Conservation (phyloP, 2,797 vertebrate genomes). For the Peromyscus nudipes region DNA sequence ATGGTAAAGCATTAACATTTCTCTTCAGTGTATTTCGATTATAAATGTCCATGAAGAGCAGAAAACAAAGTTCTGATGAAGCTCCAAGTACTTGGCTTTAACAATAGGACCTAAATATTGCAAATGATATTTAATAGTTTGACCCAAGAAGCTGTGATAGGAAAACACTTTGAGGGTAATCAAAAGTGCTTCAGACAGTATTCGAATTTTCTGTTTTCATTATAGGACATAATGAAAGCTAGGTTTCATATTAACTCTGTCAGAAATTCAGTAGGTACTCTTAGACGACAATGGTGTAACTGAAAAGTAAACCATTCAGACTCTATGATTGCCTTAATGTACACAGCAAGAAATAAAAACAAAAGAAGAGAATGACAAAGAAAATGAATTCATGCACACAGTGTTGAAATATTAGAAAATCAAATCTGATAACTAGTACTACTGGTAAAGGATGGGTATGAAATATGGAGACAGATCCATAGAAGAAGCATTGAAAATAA, state of each 20-base stretch:
- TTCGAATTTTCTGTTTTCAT: neutral
- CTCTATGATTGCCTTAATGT: neutral
- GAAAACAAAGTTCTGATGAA: neutral
- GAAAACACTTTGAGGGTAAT: neutral
- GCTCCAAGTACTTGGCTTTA: neutral
- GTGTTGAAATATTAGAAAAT: neutral
- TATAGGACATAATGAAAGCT: neutral
- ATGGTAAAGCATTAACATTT: constrained; percentile 32
- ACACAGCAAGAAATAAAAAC: neutral
- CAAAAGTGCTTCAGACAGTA: neutral
- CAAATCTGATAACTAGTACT: neutral
- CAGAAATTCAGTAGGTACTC: neutral
- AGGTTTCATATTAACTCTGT: neutral
- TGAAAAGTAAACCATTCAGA: neutral
- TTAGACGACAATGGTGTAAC: neutral
- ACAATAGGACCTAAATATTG: neutral
- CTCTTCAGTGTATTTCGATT: neutral
- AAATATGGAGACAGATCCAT: neutral
- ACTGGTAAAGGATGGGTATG: neutral
- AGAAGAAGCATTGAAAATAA: neutral
- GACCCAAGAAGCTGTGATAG: neutral
- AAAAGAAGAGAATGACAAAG: neutral
- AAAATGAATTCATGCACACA: neutral
- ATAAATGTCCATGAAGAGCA: neutral
- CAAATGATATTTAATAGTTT: neutral